Percentiles rank a stretch among this genome's conserved stretches.
These are phyloP conservation scores for Otolemur crassicaudatus DNA, from an alignment of 2,797 vertebrate species.

Conservation along the genomic window DNA sequence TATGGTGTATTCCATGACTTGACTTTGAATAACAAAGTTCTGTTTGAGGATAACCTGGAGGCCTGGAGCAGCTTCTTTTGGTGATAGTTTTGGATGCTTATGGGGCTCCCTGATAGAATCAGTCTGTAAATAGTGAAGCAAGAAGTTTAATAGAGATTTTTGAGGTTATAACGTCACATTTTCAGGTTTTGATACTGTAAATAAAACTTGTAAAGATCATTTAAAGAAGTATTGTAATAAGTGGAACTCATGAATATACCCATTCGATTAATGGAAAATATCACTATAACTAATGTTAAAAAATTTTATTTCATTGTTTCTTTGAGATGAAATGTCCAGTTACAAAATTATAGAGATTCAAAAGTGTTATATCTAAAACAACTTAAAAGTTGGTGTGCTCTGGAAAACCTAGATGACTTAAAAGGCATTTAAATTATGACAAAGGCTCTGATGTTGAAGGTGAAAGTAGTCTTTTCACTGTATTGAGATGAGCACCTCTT, in stretches of 20 bases:
- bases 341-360: neutral
- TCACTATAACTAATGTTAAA: neutral
- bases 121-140: neutral
- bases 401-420: neutral
- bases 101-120: neutral
- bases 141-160: neutral
- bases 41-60: neutral
- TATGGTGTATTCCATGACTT: neutral
- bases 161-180: neutral
- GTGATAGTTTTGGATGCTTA: neutral
- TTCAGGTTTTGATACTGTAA: constrained; percentile 38
- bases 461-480: neutral
- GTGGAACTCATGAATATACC: neutral
- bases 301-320: neutral
- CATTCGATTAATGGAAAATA: neutral
- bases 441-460: neutral
- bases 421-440: neutral
- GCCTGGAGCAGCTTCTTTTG: neutral
- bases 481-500: neutral
- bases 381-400: neutral
- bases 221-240: neutral
- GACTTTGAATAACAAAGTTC: neutral
- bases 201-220: neutral
- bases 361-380: neutral
- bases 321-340: neutral